Conservation (phyloP, 2,888 invertebrate species). For the Mongoloraphidia duomilia region DNA sequence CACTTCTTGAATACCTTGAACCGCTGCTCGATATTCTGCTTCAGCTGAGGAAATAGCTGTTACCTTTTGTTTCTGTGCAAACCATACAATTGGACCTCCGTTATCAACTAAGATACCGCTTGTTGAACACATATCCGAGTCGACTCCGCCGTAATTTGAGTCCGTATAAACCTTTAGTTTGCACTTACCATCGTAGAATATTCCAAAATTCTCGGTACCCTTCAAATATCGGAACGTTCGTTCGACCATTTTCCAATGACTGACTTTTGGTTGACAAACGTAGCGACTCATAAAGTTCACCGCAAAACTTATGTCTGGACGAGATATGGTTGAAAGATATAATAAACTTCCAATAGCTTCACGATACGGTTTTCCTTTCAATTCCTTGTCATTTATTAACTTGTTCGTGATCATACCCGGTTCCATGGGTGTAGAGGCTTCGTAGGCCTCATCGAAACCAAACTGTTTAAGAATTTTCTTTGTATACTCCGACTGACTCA, state of each 20-base stretch:
- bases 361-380: not conserved
- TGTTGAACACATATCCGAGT: too few relatives aligned
- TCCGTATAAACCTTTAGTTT: not conserved
- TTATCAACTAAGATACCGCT: too few relatives aligned
- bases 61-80: not conserved
- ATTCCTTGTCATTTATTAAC: constrained; percentile 12
- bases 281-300: too few relatives aligned
- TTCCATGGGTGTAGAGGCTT: constrained; percentile 17
- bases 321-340: too few relatives aligned
- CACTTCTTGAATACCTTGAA: constrained; percentile 11
- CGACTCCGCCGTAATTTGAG: not conserved
- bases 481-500: constrained; percentile 17
- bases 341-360: not conserved
- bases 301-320: too few relatives aligned
- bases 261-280: too few relatives aligned
- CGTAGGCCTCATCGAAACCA: constrained; percentile 9
- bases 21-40: constrained; percentile 14
- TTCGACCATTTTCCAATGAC: too few relatives aligned
- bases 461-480: constrained; percentile 14
- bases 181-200: not conserved
- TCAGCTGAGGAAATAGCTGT: constrained; percentile 12
- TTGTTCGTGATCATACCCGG: constrained; percentile 16
- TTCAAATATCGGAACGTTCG: too few relatives aligned
- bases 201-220: too few relatives aligned
- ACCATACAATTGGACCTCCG: not conserved